These are phyloP conservation scores for Agraylea sexmaculata DNA, from an alignment of 1,140 invertebrate genomes.

Conservation along the genomic window DNA sequence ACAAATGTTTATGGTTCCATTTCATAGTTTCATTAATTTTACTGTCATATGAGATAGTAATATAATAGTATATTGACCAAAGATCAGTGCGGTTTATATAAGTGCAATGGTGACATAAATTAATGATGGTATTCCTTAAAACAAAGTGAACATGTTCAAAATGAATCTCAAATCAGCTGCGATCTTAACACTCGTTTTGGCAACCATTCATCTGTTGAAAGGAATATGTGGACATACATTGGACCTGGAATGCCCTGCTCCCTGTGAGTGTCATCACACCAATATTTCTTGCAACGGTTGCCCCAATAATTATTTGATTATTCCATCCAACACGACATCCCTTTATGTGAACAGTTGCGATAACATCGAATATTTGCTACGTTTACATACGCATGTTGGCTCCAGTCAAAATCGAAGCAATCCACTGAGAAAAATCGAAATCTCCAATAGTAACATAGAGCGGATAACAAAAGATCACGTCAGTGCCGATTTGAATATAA, in stretches of 20 bases:
- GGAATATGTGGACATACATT: too few species aligned
- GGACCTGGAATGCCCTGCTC: conserved; percentile 17
- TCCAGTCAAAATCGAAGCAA: not conserved
- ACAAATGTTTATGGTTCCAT: too few species aligned
- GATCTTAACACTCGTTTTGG: too few species aligned
- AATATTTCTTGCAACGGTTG: conserved; percentile 14
- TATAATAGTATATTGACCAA: too few species aligned
- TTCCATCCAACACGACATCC: conserved; percentile 8
- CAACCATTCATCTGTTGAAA: too few species aligned
- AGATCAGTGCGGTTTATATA: too few species aligned
- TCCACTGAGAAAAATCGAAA: conserved; percentile 10
- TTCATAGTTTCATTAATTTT: too few species aligned
- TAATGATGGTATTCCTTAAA: too few species aligned
- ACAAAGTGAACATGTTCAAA: too few species aligned
- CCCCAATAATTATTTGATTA: conserved; percentile 16
- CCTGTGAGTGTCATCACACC: conserved; percentile 12
- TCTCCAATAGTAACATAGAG: conserved; percentile 16
- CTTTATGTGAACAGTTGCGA: conserved; percentile 15
- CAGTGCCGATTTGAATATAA: conserved; percentile 27
- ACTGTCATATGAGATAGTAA: too few species aligned
- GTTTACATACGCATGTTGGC: conserved; percentile 18
- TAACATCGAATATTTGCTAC: conserved; percentile 27
- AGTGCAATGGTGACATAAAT: too few species aligned
- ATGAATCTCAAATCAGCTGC: too few species aligned
- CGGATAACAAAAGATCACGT: conserved; percentile 19